These are phyloP conservation scores for Scopus umbretta DNA, from an alignment of 2,113 vertebrate species.

Conservation along the genomic window DNA sequence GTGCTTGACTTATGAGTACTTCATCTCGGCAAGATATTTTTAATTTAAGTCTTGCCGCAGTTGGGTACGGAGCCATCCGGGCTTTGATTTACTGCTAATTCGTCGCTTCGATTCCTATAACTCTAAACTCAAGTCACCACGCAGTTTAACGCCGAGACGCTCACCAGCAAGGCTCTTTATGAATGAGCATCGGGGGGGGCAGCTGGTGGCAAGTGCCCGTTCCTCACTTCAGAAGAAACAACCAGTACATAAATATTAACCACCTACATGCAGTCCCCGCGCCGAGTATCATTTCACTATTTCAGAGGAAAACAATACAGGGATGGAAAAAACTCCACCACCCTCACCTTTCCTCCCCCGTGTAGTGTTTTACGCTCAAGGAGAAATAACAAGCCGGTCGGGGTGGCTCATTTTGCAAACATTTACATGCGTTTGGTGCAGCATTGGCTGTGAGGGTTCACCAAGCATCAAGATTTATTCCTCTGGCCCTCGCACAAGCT, in stretches of 20 bases:
- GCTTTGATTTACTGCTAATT: constrained; percentile 74
- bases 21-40: constrained; percentile 50
- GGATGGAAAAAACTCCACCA: not conserved
- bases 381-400: not conserved
- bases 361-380: not conserved
- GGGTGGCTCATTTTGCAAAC: not conserved
- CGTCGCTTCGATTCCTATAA: constrained; percentile 43
- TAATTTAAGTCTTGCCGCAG: constrained; percentile 64
- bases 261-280: fast-evolving
- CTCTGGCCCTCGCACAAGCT: not conserved
- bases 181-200: constrained; percentile 14
- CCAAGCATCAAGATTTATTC: constrained; percentile 23
- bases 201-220: not conserved
- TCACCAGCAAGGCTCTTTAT: not conserved
- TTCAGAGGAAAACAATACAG: not conserved
- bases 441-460: not conserved
- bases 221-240: not conserved
- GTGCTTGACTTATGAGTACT: constrained; percentile 48
- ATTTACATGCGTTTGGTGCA: not conserved
- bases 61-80: constrained; percentile 49
- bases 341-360: not conserved
- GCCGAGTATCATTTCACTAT: not conserved
- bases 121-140: constrained; percentile 66
- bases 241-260: not conserved
- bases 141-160: constrained; percentile 32